These are phyloP conservation scores for Strix uralensis DNA, from an alignment of 2,113 vertebrate genomes.

Conservation along the genomic window DNA sequence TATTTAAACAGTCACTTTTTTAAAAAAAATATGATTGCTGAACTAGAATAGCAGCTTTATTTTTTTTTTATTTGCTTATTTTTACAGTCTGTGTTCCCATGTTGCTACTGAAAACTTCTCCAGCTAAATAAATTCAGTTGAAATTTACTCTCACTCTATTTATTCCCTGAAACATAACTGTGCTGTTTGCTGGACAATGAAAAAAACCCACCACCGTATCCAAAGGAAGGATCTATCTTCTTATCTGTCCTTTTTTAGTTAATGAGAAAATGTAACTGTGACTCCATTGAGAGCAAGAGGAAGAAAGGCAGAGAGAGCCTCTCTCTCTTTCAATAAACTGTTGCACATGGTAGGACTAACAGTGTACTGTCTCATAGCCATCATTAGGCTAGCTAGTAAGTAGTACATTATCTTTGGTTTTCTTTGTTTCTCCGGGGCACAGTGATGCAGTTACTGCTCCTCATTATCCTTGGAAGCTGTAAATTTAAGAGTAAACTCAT, in stretches of 20 bases:
- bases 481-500: slow-evolving; percentile 40
- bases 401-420: slow-evolving; percentile 34
- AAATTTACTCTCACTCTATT: slow-evolving; percentile 13
- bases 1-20: neutral
- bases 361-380: neutral
- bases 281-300: neutral
- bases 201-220: neutral
- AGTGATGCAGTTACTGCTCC: neutral
- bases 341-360: slow-evolving; percentile 4
- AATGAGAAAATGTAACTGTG: slow-evolving; percentile 14
- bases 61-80: slow-evolving; percentile 43
- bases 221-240: neutral
- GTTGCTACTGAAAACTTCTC: slow-evolving; percentile 20
- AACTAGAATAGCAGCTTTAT: neutral
- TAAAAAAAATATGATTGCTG: neutral
- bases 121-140: slow-evolving; percentile 3
- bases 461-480: slow-evolving; percentile 22
- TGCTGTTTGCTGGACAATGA: neutral
- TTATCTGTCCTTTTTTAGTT: neutral
- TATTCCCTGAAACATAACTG: neutral
- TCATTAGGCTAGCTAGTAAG: slow-evolving; percentile 28
- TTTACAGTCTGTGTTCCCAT: slow-evolving; percentile 1
- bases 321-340: slow-evolving; percentile 22
- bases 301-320: neutral
- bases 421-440: slow-evolving; percentile 52